A percentile compares a stretch with the other conserved stretches of the same genome.
Evolutionary conservation across 2,888 invertebrate genomes (phyloP).

Genomic region (Heliconius ethilla): DNA sequence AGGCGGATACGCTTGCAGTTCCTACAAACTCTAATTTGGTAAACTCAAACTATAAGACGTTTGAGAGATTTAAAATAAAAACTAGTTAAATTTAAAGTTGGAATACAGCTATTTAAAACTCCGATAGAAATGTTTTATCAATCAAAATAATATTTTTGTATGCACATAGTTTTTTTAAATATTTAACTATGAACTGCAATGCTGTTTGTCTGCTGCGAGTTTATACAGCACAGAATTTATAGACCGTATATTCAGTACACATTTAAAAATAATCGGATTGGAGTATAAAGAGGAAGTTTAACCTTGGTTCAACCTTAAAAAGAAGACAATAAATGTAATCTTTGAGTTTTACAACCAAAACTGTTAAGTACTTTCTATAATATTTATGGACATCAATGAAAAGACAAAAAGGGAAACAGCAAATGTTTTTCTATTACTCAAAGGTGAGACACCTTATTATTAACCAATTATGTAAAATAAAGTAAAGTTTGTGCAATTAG

Average conservation of each 20-base stretch:
- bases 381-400: background rate
- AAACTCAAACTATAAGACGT: slow-evolving; percentile 43
- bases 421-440: background rate
- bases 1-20: slow-evolving; percentile 39
- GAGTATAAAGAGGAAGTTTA: background rate
- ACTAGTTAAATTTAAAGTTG: background rate
- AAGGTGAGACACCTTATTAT: too few species aligned
- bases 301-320: background rate
- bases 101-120: background rate
- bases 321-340: background rate
- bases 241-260: background rate
- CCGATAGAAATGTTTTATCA: background rate
- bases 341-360: background rate
- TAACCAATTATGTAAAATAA: background rate
- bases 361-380: background rate
- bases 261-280: background rate
- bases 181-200: background rate
- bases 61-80: slow-evolving; percentile 7
- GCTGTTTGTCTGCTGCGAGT: background rate
- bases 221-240: background rate
- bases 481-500: background rate
- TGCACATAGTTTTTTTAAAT: background rate
- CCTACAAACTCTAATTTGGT: slow-evolving; percentile 47
- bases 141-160: background rate
- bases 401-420: background rate